Evolutionary conservation across 2,888 invertebrate species (phyloP).

Genomic region (Tachina fera): DNA sequence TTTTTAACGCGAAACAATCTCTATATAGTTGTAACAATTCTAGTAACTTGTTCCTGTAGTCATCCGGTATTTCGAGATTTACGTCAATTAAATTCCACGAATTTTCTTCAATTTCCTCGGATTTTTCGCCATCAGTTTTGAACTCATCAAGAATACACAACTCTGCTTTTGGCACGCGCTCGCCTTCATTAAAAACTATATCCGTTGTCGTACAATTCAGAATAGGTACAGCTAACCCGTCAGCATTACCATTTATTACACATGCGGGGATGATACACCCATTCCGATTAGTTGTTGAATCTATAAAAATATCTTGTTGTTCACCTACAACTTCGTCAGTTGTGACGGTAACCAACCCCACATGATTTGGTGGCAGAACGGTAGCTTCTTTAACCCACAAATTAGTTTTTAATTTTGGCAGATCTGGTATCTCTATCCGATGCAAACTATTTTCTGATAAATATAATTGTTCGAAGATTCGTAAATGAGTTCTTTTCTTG

Average conservation of each 20-base stretch:
- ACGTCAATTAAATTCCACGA: too few relatives aligned
- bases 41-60: too few relatives aligned
- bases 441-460: too few relatives aligned
- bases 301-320: slow-evolving; percentile 3
- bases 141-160: slow-evolving; percentile 26
- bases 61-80: too few relatives aligned
- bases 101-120: too few relatives aligned
- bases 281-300: neutral
- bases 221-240: slow-evolving; percentile 24
- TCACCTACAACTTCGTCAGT: neutral
- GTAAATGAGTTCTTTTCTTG: neutral
- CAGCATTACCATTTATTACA: neutral
- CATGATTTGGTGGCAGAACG: slow-evolving; percentile 26
- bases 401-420: too few relatives aligned
- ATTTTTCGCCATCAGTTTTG: neutral
- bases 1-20: slow-evolving; percentile 26
- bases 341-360: slow-evolving; percentile 27
- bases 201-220: slow-evolving; percentile 4
- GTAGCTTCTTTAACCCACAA: slow-evolving; percentile 13
- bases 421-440: too few relatives aligned
- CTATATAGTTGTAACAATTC: neutral
- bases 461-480: too few relatives aligned
- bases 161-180: neutral
- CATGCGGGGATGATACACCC: too few relatives aligned
- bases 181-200: slow-evolving; percentile 6